Evolutionary conservation across 2,113 vertebrate species (phyloP).

Genomic region (Sander lucioperca): DNA sequence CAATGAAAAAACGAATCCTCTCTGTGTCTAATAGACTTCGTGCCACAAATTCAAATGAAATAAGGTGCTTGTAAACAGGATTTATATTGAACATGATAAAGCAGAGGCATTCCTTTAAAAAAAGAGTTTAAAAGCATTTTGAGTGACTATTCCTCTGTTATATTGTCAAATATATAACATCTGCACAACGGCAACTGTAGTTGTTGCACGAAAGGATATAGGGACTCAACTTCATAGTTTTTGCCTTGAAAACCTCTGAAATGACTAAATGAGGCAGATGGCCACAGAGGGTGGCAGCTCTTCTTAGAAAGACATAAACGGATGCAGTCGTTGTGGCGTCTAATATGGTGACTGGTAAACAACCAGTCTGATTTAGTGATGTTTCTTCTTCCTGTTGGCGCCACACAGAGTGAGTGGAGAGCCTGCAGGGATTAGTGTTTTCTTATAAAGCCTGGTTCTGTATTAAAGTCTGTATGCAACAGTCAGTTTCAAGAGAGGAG

Average conservation of each 20-base stretch:
- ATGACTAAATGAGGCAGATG: conserved; percentile 15
- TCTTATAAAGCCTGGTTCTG: neutral
- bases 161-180: neutral
- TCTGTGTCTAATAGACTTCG: neutral
- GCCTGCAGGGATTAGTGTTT: neutral
- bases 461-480: neutral
- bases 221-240: neutral
- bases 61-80: conserved; percentile 7
- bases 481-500: neutral
- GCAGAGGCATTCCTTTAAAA: neutral
- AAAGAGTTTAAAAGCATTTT: neutral
- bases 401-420: neutral
- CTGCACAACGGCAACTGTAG: neutral
- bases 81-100: conserved; percentile 8
- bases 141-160: neutral
- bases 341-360: neutral
- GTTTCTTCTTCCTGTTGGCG: neutral
- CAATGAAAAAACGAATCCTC: conserved; percentile 30
- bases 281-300: neutral
- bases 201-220: neutral
- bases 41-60: neutral
- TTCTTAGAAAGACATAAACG: neutral
- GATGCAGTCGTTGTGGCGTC: neutral
- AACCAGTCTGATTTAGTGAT: neutral
- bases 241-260: conserved; percentile 20